These are phyloP conservation scores for Pseudopodoces humilis DNA, from an alignment of 2,113 vertebrate genomes.

Conservation along the genomic window DNA sequence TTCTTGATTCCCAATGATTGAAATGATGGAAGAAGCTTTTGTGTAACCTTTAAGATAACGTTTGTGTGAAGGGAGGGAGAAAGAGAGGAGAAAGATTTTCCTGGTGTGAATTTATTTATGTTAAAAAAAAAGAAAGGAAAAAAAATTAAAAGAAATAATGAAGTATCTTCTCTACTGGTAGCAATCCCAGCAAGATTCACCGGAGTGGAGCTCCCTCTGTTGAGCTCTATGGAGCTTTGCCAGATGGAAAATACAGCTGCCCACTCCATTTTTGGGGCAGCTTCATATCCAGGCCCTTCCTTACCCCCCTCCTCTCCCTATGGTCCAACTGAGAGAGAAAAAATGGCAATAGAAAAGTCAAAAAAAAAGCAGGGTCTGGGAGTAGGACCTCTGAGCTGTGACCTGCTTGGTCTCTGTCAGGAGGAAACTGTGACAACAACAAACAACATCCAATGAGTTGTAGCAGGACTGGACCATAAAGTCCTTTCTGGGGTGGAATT, in stretches of 20 bases:
- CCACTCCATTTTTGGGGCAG: not conserved
- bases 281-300: not conserved
- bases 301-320: not conserved
- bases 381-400: not conserved
- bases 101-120: not conserved
- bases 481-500: not conserved
- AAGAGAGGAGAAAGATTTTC: not conserved
- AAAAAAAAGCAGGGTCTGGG: not conserved
- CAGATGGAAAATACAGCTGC: conserved; percentile 11
- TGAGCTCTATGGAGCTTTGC: conserved; percentile 44
- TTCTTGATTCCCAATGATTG: not conserved
- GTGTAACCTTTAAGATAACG: not conserved
- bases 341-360: not conserved
- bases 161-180: not conserved
- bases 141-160: not conserved
- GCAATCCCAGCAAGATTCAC: not conserved
- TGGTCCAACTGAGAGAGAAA: not conserved
- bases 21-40: not conserved
- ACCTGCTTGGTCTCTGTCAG: not conserved
- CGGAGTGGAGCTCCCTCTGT: conserved; percentile 60
- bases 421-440: not conserved
- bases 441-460: not conserved
- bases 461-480: not conserved
- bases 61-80: not conserved
- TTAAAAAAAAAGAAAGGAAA: not conserved